Evolutionary conservation across 2,113 vertebrate species (phyloP).

Genomic region (Triplophysa rosa): DNA sequence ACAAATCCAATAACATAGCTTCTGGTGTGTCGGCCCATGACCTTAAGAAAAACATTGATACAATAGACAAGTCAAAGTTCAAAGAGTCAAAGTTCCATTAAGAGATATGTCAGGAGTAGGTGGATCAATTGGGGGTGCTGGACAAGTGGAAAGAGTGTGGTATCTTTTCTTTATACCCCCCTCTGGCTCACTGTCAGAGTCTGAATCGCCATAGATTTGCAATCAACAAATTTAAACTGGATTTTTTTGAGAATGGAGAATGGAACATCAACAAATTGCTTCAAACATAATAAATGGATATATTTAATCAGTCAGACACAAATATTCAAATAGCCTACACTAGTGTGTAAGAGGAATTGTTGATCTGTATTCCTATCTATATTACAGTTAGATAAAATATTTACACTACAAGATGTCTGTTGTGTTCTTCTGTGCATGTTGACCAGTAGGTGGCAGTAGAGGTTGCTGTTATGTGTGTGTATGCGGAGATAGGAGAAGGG

Average conservation of each 20-base stretch:
- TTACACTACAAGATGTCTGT: too few species aligned
- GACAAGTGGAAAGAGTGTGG: not conserved
- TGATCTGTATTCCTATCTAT: too few species aligned
- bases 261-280: not conserved
- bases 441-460: too few species aligned
- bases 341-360: not conserved
- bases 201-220: not conserved
- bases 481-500: too few species aligned
- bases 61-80: too few species aligned
- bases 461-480: too few species aligned
- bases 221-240: not conserved
- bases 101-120: not conserved
- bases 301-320: not conserved
- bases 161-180: not conserved
- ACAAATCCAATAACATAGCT: too few species aligned
- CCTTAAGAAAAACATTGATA: too few species aligned
- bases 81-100: too few species aligned
- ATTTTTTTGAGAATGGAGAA: not conserved
- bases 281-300: not conserved
- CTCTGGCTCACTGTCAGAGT: conserved; percentile 5
- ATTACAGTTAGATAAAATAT: too few species aligned
- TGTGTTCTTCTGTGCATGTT: too few species aligned
- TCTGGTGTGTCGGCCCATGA: too few species aligned
- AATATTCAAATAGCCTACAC: not conserved
- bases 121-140: not conserved